A percentile compares a stretch with the other conserved stretches of the same genome.
phyloP scores from a whole-genome alignment of 2,113 vertebrate genomes.

The Tyto alba region DNA sequence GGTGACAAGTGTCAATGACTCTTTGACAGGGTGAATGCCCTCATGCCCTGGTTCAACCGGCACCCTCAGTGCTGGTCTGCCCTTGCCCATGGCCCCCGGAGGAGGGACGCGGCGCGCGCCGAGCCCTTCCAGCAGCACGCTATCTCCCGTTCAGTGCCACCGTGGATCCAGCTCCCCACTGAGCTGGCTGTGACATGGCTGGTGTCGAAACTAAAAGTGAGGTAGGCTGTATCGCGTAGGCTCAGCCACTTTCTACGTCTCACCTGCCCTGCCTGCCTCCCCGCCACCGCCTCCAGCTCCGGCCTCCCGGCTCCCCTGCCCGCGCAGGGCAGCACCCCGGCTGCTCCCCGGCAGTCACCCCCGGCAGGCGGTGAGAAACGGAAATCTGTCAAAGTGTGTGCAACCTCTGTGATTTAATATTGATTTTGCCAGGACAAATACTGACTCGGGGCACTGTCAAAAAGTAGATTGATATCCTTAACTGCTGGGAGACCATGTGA shows the following conservation, averaged over 20 bases:
- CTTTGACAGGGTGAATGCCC: not conserved
- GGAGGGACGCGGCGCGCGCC: not conserved
- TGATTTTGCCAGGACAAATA: not conserved
- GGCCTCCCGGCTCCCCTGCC: not conserved
- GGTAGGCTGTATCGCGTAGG: not conserved
- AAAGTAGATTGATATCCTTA: not conserved
- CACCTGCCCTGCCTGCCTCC: not conserved
- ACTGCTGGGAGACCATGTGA: not conserved
- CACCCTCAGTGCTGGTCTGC: not conserved
- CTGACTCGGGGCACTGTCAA: not conserved
- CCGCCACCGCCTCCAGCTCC: not conserved
- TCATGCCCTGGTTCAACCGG: not conserved
- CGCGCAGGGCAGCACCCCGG: rapidly evolving
- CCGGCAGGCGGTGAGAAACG: not conserved
- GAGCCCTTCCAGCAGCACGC: rapidly evolving
- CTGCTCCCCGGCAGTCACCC: not conserved
- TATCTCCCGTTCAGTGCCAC: not conserved
- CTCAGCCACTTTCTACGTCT: not conserved
- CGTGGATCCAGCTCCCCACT: not conserved
- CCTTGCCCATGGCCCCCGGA: not conserved
- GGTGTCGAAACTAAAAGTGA: not conserved
- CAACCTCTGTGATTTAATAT: not conserved
- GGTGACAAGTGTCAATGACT: not conserved
- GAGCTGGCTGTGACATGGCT: not conserved
- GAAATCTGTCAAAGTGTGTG: not conserved